Conservation (phyloP, 2,113 vertebrate genomes). For the Montifringilla adamsi region DNA sequence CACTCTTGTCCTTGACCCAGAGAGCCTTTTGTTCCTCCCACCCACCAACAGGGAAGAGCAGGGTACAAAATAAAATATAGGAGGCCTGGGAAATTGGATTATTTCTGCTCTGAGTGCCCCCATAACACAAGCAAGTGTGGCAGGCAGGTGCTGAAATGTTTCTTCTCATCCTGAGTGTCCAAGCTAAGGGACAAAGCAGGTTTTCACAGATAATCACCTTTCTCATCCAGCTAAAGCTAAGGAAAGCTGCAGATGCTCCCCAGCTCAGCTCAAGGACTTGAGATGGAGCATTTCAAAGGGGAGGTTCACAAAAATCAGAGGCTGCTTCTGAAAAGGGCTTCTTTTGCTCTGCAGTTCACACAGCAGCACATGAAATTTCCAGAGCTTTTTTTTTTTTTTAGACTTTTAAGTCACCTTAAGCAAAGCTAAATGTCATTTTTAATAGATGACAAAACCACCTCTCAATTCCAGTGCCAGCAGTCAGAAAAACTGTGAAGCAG, state of each 20-base stretch:
- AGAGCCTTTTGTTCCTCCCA: background rate
- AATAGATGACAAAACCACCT: slow-evolving; percentile 1
- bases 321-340: background rate
- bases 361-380: background rate
- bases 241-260: background rate
- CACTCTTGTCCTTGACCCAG: background rate
- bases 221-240: background rate
- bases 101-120: background rate
- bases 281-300: background rate
- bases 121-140: background rate
- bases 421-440: slow-evolving; percentile 44
- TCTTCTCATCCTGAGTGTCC: background rate
- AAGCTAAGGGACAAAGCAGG: background rate
- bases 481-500: background rate
- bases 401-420: slow-evolving; percentile 24
- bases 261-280: background rate
- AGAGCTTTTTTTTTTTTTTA: slow-evolving; percentile 9
- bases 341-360: background rate
- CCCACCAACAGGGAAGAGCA: background rate
- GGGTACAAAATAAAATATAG: background rate
- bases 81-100: background rate
- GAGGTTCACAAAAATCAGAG: background rate
- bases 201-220: background rate
- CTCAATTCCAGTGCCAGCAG: background rate
- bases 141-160: background rate